Evolutionary conservation across 2,113 vertebrate genomes (phyloP), one percentile per base, ranked within the genome.

Genomic region (Corydoras sp.): DNA sequence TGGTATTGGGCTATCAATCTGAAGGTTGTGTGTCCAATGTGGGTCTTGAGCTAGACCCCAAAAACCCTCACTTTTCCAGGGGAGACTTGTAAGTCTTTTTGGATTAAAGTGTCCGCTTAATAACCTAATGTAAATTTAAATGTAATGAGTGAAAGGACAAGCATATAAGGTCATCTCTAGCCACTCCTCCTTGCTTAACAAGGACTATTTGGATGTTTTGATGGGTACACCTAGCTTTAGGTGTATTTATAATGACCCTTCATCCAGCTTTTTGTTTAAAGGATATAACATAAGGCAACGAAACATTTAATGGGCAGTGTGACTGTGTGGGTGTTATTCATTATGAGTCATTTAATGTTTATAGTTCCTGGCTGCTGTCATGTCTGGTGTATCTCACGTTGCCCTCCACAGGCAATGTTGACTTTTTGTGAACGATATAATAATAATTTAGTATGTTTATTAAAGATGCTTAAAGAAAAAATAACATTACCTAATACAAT

Each of bases 271-370:
- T 53, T 53, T 53, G 51, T 6, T 53, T 10, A 12, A 14, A 53
- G 51, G 10, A 14, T 14, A 53, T 53, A 12, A 10, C 51, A 53
- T 53, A 14, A 10, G 10, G 51, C 51, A 14, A 53, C 3, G 51
- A 14, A 53, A 53, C 51, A 53, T 53, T 6, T 24, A 48, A 18
- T 11, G n/a, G 24, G 48, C 15, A 11, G 4, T 55, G 60, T 55
- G 60, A 18, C 18, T 62, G 31, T 43, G 31, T 15, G n/a, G 30
- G 31, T 63, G 54, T 13, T 71, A 2, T 4, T 11, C 9, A 29
- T 71, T 55, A 63, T 35, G 51, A 14, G 49, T 62, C 58, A 68
- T 30, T 54, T 9, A 53, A 35, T 71, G 49, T 63, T 63, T 63
- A 56, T 71, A 14, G 14, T 63, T 63, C 30, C 60, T 55, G 69